phyloP scores from a whole-genome alignment of 2,888 invertebrate species.

The Amblyjoppa proteus region DNA sequence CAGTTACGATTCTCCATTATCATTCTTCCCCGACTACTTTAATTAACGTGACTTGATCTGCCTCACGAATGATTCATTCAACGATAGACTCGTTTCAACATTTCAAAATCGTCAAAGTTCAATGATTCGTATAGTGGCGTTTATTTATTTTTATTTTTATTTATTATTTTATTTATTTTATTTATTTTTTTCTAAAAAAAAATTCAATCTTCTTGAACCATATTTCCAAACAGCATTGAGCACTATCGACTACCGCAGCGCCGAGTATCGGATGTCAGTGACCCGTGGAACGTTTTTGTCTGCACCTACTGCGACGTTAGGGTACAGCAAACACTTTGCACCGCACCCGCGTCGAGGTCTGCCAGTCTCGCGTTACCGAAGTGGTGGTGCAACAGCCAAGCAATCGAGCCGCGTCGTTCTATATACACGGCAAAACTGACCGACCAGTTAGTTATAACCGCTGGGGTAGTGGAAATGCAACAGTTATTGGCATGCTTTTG shows the following conservation, averaged over 20 bases:
- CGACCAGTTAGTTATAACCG: neutral
- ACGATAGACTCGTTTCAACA: too few species aligned
- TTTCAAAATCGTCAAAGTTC: neutral
- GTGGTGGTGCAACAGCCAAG: constrained; percentile 52
- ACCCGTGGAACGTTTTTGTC: constrained; percentile 61
- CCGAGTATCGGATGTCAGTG: constrained; percentile 50
- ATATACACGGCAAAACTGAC: neutral
- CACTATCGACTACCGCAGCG: constrained; percentile 19
- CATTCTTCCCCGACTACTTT: neutral
- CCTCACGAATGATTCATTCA: too few species aligned
- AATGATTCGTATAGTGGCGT: neutral
- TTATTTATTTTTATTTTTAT: neutral
- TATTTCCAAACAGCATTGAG: constrained; percentile 36
- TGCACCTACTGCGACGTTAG: constrained; percentile 25
- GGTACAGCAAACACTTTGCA: constrained; percentile 51
- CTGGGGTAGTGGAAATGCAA: neutral
- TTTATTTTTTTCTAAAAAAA: neutral
- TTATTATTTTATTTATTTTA: too few species aligned
- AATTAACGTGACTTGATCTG: neutral
- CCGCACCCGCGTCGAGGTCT: constrained; percentile 62
- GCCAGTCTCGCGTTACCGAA: constrained; percentile 63
- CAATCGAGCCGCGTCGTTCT: constrained; percentile 15
- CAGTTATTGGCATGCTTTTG: constrained; percentile 2
- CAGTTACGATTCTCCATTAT: constrained; percentile 2
- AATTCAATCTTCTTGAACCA: constrained; percentile 28